Percentiles rank a stretch among this genome's conserved stretches.
phyloP scores from a whole-genome alignment of 1,140 invertebrate species.

The Ditylenchus dipsaci region DNA sequence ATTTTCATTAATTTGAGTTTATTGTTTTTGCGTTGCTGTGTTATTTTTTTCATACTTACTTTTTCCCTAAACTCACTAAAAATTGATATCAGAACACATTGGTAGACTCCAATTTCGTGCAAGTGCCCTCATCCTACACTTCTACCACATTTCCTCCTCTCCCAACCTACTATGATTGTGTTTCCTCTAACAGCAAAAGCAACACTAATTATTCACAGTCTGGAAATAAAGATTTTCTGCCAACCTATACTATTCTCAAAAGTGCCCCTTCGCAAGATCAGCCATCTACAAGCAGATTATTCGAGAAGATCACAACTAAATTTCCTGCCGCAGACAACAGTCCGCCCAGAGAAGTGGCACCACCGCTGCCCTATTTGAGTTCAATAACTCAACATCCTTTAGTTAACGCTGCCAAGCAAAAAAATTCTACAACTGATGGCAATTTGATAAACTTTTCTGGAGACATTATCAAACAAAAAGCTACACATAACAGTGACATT shows the following conservation, averaged over 20 bases:
- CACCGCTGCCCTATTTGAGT: background rate
- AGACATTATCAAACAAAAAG: background rate
- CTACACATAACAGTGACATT: background rate
- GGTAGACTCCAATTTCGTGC: background rate
- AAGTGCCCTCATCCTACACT: background rate
- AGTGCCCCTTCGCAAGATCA: background rate
- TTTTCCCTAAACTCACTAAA: background rate
- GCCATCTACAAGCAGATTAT: background rate
- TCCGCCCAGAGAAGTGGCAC: background rate
- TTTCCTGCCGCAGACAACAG: background rate
- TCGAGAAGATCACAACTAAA: background rate
- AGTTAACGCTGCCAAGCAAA: background rate
- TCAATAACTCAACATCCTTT: background rate
- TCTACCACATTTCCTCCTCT: background rate
- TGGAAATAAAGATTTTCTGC: background rate
- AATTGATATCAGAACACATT: background rate
- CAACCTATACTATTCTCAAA: background rate
- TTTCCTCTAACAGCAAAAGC: background rate
- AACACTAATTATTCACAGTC: background rate
- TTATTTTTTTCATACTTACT: background rate
- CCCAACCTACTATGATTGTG: background rate
- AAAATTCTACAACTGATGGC: background rate
- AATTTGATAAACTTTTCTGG: background rate
- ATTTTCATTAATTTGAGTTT: no score
- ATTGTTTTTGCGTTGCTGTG: no score